Conservation (phyloP, 2,888 invertebrate genomes). For the Stenichneumon culpator region DNA sequence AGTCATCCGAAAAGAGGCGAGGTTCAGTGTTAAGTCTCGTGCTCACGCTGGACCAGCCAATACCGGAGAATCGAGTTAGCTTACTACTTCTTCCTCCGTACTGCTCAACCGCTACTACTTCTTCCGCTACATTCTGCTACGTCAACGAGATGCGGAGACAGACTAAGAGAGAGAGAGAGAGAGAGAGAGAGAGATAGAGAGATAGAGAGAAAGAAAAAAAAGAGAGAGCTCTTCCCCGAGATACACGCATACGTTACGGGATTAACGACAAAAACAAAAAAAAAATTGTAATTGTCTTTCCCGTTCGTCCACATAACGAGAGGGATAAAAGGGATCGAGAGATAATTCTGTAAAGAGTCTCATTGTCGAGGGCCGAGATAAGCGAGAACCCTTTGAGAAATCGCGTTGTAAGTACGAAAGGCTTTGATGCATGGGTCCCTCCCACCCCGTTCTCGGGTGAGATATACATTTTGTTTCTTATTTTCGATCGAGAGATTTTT, state of each 20-base stretch:
- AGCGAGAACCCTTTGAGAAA: slow-evolving; percentile 72
- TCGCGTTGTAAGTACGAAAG: slow-evolving; percentile 83
- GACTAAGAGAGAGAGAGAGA: slow-evolving; percentile 53
- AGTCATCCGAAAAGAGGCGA: slow-evolving; percentile 84
- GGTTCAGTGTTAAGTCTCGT: slow-evolving; percentile 79
- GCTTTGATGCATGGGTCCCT: slow-evolving; percentile 82
- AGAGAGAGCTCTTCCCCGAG: slow-evolving; percentile 53
- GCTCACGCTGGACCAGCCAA: slow-evolving; percentile 72
- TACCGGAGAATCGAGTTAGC: slow-evolving; percentile 79
- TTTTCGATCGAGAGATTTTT: slow-evolving; percentile 45
- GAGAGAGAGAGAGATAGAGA: slow-evolving; percentile 7
- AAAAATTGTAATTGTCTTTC: slow-evolving; percentile 45
- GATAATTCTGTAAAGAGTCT: slow-evolving; percentile 40
- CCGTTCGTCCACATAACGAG: slow-evolving; percentile 34
- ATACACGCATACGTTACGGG: slow-evolving; percentile 61
- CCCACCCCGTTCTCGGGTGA: slow-evolving; percentile 57
- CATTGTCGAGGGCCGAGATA: slow-evolving; percentile 60
- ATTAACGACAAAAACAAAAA: slow-evolving; percentile 59
- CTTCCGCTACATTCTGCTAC: slow-evolving; percentile 72
- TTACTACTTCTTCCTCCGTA: slow-evolving; percentile 64
- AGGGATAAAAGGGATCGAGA: slow-evolving; percentile 49
- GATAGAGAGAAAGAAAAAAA: too few relatives aligned
- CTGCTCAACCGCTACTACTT: slow-evolving; percentile 67
- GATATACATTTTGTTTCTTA: slow-evolving; percentile 53
- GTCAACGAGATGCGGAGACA: slow-evolving; percentile 62